Conservation (phyloP, 2,888 invertebrate species). For the Leptinotarsa juncta region DNA sequence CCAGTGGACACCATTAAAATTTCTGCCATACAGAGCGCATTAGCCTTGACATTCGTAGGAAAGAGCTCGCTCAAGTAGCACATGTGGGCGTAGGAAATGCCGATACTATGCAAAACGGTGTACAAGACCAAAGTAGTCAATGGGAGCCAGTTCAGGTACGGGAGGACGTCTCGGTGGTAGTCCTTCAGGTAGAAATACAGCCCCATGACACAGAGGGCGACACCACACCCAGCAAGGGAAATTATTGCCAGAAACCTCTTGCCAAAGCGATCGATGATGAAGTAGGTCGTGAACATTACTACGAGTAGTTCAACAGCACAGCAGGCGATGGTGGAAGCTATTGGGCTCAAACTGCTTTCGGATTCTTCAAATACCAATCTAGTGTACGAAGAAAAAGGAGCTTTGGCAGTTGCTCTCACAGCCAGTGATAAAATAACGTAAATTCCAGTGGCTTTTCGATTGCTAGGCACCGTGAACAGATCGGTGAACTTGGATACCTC, state of each 20-base stretch:
- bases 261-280: conserved; percentile 70
- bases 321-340: conserved; percentile 58
- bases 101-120: conserved; percentile 67
- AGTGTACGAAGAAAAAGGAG: conserved; percentile 68
- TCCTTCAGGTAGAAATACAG: conserved; percentile 66
- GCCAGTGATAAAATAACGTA: neutral
- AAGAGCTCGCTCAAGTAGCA: conserved; percentile 67
- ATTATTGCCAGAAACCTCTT: conserved; percentile 68
- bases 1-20: conserved; percentile 67
- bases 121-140: conserved; percentile 66
- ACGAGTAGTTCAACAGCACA: conserved; percentile 71
- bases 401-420: conserved; percentile 22
- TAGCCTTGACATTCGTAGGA: conserved; percentile 69
- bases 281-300: conserved; percentile 68
- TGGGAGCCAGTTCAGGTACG: conserved; percentile 56
- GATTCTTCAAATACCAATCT: conserved; percentile 67
- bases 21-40: conserved; percentile 70
- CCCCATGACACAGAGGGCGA: conserved; percentile 65
- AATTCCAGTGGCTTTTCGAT: conserved; percentile 52
- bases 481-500: conserved; percentile 49
- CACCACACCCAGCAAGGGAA: conserved; percentile 66
- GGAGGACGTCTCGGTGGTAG: conserved; percentile 48
- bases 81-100: conserved; percentile 50
- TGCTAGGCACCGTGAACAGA: conserved; percentile 51
- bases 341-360: conserved; percentile 64